Evolutionary conservation across 2,113 vertebrate genomes (phyloP).

Genomic region (Dipodomys stephensi): DNA sequence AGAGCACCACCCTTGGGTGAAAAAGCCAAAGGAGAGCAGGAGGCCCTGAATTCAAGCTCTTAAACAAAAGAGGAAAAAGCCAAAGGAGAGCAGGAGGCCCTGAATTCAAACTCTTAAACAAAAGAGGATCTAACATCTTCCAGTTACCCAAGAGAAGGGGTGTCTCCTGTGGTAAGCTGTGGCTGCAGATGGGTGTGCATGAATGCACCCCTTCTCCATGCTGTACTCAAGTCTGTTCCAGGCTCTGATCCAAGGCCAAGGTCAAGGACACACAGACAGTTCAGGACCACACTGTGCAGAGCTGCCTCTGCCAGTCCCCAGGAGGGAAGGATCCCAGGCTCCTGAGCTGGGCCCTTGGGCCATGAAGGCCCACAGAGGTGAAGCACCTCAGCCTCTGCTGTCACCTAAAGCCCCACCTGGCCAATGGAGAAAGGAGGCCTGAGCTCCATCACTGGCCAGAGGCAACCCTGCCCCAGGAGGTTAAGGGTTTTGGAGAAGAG

Average conservation of each 20-base stretch:
- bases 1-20: too few relatives aligned
- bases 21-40: too few relatives aligned
- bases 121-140: background rate
- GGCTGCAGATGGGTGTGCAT: background rate
- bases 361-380: fast-evolving
- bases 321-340: background rate
- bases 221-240: background rate
- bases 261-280: background rate
- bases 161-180: fast-evolving
- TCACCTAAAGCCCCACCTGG: background rate
- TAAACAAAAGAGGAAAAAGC: background rate
- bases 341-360: background rate
- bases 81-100: too few relatives aligned
- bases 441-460: too few relatives aligned
- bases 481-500: too few relatives aligned
- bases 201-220: background rate
- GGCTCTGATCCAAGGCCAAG: background rate
- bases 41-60: too few relatives aligned
- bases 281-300: background rate
- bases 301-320: background rate
- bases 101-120: too few relatives aligned
- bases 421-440: background rate
- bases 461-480: too few relatives aligned
- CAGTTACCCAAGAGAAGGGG: background rate
- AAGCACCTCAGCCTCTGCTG: fast-evolving